Conservation (phyloP, 2,888 invertebrate genomes). For the Blera fallax region DNA sequence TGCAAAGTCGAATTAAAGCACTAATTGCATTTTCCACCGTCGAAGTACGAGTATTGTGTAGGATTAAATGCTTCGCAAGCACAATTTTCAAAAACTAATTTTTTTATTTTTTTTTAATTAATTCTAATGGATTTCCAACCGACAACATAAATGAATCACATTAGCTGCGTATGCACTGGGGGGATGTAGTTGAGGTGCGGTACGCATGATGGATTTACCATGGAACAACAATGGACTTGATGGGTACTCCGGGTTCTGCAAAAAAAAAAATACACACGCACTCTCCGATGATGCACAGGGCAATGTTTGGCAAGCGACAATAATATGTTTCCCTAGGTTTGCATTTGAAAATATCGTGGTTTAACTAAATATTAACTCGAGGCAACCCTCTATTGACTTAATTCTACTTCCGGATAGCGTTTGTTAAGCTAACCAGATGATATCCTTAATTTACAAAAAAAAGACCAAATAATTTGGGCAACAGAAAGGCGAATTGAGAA, state of each 20-base stretch:
- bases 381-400: too few relatives aligned
- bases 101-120: conserved; percentile 37
- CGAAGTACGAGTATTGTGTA: conserved; percentile 5
- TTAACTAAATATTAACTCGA: too few relatives aligned
- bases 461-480: too few relatives aligned
- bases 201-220: background rate
- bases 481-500: too few relatives aligned
- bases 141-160: conserved; percentile 61
- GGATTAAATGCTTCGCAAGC: conserved; percentile 42
- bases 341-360: too few relatives aligned
- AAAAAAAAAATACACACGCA: too few relatives aligned
- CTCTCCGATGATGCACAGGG: too few relatives aligned
- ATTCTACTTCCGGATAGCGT: too few relatives aligned
- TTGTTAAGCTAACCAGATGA: too few relatives aligned
- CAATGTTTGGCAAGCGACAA: too few relatives aligned
- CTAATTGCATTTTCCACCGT: conserved; percentile 59
- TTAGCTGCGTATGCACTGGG: conserved; percentile 19
- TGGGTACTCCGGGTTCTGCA: background rate
- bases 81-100: conserved; percentile 18
- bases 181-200: background rate
- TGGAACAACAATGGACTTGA: background rate
- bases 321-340: too few relatives aligned
- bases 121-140: conserved; percentile 61
- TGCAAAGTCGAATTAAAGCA: conserved; percentile 46
- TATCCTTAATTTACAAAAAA: too few relatives aligned